Evolutionary conservation across 2,888 invertebrate species (phyloP).

Genomic region (Orthosia gothica): DNA sequence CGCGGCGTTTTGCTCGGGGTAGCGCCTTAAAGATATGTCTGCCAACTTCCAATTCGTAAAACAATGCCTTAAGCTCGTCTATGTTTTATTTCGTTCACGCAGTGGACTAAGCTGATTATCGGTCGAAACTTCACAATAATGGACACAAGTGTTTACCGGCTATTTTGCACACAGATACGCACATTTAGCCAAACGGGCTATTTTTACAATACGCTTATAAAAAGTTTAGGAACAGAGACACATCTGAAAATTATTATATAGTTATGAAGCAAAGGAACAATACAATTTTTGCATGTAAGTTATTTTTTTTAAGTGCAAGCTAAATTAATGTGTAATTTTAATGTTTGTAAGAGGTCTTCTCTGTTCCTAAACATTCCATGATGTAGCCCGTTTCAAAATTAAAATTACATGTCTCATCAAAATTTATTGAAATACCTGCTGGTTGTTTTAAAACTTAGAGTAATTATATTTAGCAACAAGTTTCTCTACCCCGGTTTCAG

Average conservation of each 20-base stretch:
- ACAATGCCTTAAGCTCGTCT: neutral
- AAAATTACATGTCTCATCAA: neutral
- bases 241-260: neutral
- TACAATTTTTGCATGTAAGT: no score
- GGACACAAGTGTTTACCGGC: neutral
- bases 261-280: neutral
- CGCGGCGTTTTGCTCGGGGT: no score
- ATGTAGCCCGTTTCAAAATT: slow-evolving; percentile 26
- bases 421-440: neutral
- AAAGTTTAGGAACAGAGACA: slow-evolving; percentile 39
- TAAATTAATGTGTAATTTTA: neutral
- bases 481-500: neutral
- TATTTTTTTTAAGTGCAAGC: neutral
- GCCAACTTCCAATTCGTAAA: neutral
- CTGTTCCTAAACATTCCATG: slow-evolving; percentile 44
- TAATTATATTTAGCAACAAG: neutral
- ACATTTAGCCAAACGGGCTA: slow-evolving; percentile 67
- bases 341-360: slow-evolving; percentile 9
- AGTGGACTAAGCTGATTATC: slow-evolving; percentile 4
- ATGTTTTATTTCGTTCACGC: neutral
- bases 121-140: slow-evolving; percentile 13
- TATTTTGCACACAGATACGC: slow-evolving; percentile 66
- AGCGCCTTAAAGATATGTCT: neutral
- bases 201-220: slow-evolving; percentile 28
- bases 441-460: no score